Evolutionary conservation across 2,113 vertebrate species (phyloP), one percentile per base, ranked within the genome.

Genomic region (Oriolus oriolus): DNA sequence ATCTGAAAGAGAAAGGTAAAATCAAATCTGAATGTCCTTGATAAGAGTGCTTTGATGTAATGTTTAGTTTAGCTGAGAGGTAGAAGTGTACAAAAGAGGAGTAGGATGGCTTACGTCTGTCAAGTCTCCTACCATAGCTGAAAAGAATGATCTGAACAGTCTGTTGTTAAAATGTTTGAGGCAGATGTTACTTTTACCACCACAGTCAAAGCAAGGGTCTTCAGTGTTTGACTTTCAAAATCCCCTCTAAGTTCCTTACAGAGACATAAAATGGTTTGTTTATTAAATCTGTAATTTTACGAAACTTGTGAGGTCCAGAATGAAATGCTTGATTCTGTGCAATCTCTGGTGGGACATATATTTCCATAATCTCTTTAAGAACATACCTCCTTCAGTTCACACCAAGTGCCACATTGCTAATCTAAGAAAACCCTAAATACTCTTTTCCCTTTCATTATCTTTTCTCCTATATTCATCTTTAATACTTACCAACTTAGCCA

Each of bases 121-220:
- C 95, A 97, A 57, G 71, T 90, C 81, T 94, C 86, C 93, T 94
- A 82, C 89, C 88, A 88, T 14, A 82, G 82, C 93, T 81, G 90
- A 94, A 96, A 96, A 95, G 65, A 93, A 64, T 97, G 96, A 97
- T 97, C 95, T 87, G 92, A 97, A 96, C 95, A 96, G 90, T 49
- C 97, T 98, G 97, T 91, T 95, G 92, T 95, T 97, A 95, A 94
- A 97, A 96, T 28, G 54, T 92, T 84, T 89, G 63, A 89, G 94
- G 96, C 95, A 97, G 96, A 98, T 98, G 97, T 98, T 98, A 95
- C 98, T 97, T 98, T 97, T 97, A 98, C 97, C 93, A 96, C 96
- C 83, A 91, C 95, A 97, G 97, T 96, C 93, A 97, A 96, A 95
- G 95, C 95, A 88, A 93, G 94, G 96, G 96, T 97, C 97, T 95